These are phyloP conservation scores for Cristatella mucedo DNA, from an alignment of 2,888 invertebrate genomes.

Conservation along the genomic window DNA sequence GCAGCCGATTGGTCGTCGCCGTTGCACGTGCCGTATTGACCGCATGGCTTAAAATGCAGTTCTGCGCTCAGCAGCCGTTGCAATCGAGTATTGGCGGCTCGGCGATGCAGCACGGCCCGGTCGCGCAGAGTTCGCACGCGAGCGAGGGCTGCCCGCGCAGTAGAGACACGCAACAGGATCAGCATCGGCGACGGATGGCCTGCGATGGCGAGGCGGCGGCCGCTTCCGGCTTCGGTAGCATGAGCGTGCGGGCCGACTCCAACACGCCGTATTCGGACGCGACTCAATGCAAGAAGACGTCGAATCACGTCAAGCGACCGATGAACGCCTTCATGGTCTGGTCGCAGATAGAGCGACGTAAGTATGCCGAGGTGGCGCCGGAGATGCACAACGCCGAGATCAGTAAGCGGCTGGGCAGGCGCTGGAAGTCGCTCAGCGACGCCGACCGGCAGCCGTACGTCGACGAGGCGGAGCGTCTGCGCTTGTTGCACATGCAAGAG, in stretches of 20 bases:
- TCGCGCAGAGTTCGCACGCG: no score
- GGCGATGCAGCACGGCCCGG: no score
- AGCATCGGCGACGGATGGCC: no score
- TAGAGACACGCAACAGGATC: no score
- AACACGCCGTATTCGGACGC: slow-evolving; percentile 93
- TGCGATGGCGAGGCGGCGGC: no score
- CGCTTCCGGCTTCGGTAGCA: slow-evolving; percentile 89
- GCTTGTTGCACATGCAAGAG: slow-evolving; percentile 78
- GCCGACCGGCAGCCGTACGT: slow-evolving; percentile 68
- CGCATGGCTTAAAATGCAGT: no score
- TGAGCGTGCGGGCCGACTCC: slow-evolving; percentile 73
- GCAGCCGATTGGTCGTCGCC: no score
- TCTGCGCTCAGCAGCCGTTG: no score
- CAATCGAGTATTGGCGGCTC: no score
- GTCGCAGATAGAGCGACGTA: slow-evolving; percentile 89
- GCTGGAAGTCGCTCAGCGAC: slow-evolving; percentile 45
- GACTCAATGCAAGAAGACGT: slow-evolving; percentile 75
- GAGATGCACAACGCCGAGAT: slow-evolving; percentile 98
- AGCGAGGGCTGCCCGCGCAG: no score
- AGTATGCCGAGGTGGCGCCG: slow-evolving; percentile 84
- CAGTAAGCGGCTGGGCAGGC: slow-evolving; percentile 52
- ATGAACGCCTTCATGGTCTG: slow-evolving; percentile 99
- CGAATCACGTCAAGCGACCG: slow-evolving; percentile 92
- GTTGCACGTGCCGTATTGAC: no score
- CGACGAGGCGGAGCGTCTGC: slow-evolving; percentile 74